A percentile compares a stretch with the other conserved stretches of the same genome.
These are phyloP conservation scores for Pristiophorus japonicus DNA, from an alignment of 2,113 vertebrate species.

Conservation along the genomic window DNA sequence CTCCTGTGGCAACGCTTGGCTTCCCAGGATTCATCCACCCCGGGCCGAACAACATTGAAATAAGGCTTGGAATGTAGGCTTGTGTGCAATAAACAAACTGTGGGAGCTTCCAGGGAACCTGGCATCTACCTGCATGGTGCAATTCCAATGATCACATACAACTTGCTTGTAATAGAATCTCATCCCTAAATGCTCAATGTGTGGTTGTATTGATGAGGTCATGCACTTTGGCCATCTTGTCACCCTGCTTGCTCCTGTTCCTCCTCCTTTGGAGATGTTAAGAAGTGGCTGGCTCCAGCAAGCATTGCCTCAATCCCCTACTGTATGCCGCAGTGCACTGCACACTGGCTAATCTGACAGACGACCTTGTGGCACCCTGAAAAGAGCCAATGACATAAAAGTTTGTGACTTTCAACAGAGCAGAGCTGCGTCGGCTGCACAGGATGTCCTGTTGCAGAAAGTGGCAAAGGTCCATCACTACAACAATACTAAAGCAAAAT, in stretches of 20 bases:
- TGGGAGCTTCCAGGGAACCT: neutral
- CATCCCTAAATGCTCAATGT: neutral
- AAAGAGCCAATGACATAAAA: neutral
- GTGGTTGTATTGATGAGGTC: neutral
- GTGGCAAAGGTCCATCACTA: too few relatives aligned
- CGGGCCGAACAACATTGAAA: neutral
- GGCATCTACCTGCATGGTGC: neutral
- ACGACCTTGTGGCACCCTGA: neutral
- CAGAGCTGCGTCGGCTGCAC: neutral
- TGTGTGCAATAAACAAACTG: neutral
- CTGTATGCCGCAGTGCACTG: neutral
- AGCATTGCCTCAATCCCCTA: neutral
- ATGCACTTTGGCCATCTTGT: neutral
- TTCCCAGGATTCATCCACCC: neutral
- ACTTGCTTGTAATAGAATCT: neutral
- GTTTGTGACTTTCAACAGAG: neutral
- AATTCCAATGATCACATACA: neutral
- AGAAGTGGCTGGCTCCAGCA: neutral
- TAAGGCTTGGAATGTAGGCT: neutral
- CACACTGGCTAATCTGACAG: neutral
- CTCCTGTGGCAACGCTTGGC: neutral
- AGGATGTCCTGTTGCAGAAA: neutral
- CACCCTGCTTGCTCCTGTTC: neutral
- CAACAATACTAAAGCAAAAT: too few relatives aligned
- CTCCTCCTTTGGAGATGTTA: neutral